Evolutionary conservation across 2,797 vertebrate species (phyloP).

Genomic region (Avahi laniger): DNA sequence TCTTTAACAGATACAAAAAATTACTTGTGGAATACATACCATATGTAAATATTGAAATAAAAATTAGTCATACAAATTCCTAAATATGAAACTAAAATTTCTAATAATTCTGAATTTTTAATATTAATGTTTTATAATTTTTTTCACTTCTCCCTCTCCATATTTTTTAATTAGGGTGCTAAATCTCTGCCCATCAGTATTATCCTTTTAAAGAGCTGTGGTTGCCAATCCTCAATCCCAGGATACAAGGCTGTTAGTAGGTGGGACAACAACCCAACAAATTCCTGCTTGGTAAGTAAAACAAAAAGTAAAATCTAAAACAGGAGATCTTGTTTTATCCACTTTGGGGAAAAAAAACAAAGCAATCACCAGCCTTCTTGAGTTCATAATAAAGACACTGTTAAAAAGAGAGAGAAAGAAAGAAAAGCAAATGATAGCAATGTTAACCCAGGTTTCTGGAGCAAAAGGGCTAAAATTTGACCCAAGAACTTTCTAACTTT

Average conservation of each 20-base stretch:
- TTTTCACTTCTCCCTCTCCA: not conserved
- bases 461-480: not conserved
- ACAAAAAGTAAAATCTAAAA: constrained; percentile 28
- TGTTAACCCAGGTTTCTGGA: not conserved
- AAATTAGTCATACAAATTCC: not conserved
- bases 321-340: not conserved
- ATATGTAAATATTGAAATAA: not conserved
- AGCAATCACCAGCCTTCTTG: not conserved
- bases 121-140: not conserved
- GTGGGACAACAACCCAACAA: not conserved
- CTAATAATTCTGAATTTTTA: not conserved
- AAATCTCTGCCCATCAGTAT: not conserved
- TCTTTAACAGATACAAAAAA: not conserved
- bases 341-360: not conserved
- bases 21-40: not conserved
- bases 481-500: not conserved
- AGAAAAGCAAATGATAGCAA: not conserved
- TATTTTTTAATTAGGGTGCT: not conserved
- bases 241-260: not conserved
- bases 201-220: not conserved
- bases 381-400: not conserved
- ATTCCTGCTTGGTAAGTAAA: not conserved
- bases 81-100: not conserved
- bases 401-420: not conserved
- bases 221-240: not conserved